Conservation (phyloP, 2,113 vertebrate genomes). For the Phrynocephalus versicolor region DNA sequence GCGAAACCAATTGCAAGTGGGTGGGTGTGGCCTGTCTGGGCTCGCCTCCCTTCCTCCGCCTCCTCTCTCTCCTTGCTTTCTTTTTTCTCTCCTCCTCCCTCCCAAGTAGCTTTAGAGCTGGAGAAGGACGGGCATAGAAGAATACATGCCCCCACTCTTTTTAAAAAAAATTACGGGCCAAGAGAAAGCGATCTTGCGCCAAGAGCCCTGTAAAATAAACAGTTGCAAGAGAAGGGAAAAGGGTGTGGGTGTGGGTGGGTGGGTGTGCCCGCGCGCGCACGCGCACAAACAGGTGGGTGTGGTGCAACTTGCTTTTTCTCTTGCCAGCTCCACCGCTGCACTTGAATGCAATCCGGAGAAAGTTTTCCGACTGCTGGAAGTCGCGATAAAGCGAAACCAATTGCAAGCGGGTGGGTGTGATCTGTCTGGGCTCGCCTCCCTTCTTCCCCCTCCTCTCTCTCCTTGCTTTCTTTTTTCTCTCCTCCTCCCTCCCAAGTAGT, state of each 20-base stretch:
- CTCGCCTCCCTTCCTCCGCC: background rate
- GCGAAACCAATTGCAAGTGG: background rate
- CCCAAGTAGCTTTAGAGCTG: no score
- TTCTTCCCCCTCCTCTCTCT: background rate
- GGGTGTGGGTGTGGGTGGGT: no score
- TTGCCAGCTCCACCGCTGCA: background rate
- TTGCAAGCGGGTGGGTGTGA: background rate
- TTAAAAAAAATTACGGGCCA: background rate
- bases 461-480: background rate
- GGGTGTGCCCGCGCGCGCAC: no score
- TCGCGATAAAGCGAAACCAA: background rate
- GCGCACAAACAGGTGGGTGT: no score
- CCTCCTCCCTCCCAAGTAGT: no score
- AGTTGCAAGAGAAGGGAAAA: background rate
- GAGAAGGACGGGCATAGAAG: no score
- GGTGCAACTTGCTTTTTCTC: background rate
- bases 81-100: background rate
- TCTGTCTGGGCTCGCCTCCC: background rate
- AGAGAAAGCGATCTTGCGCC: background rate
- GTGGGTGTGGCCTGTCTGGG: no score
- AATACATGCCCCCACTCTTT: no score
- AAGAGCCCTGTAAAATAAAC: background rate
- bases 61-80: background rate
- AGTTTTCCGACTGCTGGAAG: slow-evolving; percentile 56
- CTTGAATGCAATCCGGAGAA: slow-evolving; percentile 48